These are phyloP conservation scores for Orius insidiosus DNA, from an alignment of 1,140 invertebrate genomes.

Conservation along the genomic window DNA sequence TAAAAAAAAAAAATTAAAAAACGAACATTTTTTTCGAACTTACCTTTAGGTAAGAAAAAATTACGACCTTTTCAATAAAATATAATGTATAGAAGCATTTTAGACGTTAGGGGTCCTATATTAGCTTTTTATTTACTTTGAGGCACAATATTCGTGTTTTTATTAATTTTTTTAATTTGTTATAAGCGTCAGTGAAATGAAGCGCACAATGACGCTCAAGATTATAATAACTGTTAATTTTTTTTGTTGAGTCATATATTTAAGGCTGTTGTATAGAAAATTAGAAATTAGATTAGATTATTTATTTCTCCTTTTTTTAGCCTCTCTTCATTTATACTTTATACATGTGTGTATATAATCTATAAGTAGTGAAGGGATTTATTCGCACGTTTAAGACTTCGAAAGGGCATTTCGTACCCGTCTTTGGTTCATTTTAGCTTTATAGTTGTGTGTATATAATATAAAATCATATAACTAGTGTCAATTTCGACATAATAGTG, in stretches of 20 bases:
- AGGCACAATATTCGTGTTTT: no score
- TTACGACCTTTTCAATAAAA: conserved; percentile 9
- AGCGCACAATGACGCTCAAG: no score
- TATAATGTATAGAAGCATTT: not conserved
- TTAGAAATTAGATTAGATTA: no score
- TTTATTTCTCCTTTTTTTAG: no score
- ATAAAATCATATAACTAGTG: conserved; percentile 6
- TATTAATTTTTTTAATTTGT: no score
- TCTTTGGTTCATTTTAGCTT: not conserved
- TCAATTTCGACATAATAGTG: conserved; percentile 2
- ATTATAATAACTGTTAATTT: not conserved
- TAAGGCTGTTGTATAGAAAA: conserved; percentile 12
- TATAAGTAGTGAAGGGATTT: not conserved
- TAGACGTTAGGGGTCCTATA: no score
- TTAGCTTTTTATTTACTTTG: no score
- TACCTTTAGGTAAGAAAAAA: conserved; percentile 7
- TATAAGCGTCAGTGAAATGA: no score
- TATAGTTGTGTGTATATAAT: conserved; percentile 12
- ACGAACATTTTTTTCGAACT: conserved; percentile 4
- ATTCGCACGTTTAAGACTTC: not conserved
- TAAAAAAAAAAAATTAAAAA: no score
- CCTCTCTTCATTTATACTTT: no score
- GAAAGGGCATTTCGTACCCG: not conserved
- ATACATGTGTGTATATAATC: conserved; percentile 4
- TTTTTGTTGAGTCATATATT: conserved; percentile 12